Base-by-base conservation (phyloP, 2,888 invertebrate species). In the Cyaniris semiargus region DNA sequence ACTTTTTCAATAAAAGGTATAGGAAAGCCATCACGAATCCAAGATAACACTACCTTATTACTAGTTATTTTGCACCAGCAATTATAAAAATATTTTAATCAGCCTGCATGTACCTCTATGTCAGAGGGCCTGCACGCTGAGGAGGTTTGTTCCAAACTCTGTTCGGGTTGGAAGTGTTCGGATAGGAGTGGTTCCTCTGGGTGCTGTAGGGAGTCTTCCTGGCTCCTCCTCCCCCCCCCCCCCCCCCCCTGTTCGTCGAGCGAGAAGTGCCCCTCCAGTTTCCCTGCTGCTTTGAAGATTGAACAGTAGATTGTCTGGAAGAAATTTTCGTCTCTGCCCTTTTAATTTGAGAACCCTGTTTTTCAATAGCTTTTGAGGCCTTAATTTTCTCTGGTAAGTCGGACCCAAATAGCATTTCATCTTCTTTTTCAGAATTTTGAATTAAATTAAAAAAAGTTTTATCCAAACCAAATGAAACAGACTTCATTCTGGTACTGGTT, bases 231-330 rank as follows among this genome's bases (percentile, higher is more conserved):
- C 80, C 78, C 81, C 79, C 80, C n/a, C n/a, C n/a, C n/a, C n/a
- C n/a, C n/a, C n/a, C n/a, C 79, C 70, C 80, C 48, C 74, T 78
- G 80, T 66, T 70, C 70, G 77, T 38, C 70, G 77, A 78, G 66
- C 80, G 82, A 75, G 78, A 75, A 76, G 81, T 79, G 23, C 77
- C 80, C 56, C 76, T 23, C 81, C 81, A 82, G 83, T 83, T 82
- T 82, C 81, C 83, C 82, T 81, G 81, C 18, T 56, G 76, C 74
- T 48, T 74, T 8, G 21, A 44, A 3, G 48, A 48, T 18, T 38
- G 44, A 74, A n/a, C n/a, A n/a, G n/a, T n/a, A n/a, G n/a, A 4
- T 10, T 34, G 48, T 18, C 74, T 44, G 6, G 27, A 48, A 44
- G 74, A 21, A 48, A 6, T 44, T 48, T 74, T 74, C 6, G 48